Evolutionary conservation across 2,797 vertebrate species (phyloP), one percentile per base, ranked within the genome.

Genomic region (Acestrorhynchus altus): DNA sequence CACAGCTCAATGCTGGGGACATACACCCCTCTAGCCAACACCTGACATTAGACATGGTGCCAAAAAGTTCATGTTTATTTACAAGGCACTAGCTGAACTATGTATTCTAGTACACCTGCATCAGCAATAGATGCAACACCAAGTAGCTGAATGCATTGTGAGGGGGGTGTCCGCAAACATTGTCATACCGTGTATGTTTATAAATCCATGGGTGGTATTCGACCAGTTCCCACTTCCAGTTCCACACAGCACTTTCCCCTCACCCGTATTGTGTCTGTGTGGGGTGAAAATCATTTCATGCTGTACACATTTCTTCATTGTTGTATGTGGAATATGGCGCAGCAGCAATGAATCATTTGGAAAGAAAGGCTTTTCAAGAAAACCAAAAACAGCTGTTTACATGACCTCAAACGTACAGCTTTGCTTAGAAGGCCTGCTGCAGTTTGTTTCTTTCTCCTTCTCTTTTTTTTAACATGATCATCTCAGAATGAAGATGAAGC

Each of bases 301-400:
- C 78, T 80, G 78, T 60, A 76, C 46, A 74, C 65, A 80, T 73
- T 80, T 57, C 66, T 80, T 69, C 66, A 65, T 76, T 65, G 72
- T 75, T 65, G 57, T 71, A 75, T 65, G 49, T 15, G 42, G 68
- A 80, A 44, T 54, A 49, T 59, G 46, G 49, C 61, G 44, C 47
- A 71, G 60, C 78, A 56, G 72, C 44, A 59, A 80, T 80, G 78
- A 80, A 80, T 80, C 66, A 74, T 71, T 76, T 72, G 72, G 66
- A 76, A 56, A 52, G 40, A 26, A 75, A 35, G 60, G 15, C 49
- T 71, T 54, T 79, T 39, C 60, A 49, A 71, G 67, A 81, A 35
- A 78, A 81, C 72, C 79, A 76, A 66, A 75, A 80, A 56, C 78
- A 83, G 78, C 72, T 75, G 78, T 72, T 81, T 81, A 81, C 75